Evolutionary conservation across 2,797 vertebrate species (phyloP), one percentile per base, ranked within the genome.

Genomic region (Mormyrops boulengeri): DNA sequence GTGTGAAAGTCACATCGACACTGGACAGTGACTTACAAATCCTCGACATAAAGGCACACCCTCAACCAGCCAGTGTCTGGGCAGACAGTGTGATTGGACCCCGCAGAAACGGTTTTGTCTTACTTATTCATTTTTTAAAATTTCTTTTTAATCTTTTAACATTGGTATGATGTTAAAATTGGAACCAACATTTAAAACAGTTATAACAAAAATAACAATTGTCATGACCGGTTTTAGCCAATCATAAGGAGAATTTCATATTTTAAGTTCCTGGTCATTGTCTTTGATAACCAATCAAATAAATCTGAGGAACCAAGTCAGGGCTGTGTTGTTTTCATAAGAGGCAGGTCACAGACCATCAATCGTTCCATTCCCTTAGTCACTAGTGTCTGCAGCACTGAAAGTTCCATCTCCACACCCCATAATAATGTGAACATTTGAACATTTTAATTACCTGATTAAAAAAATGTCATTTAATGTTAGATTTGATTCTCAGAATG

Each of bases 101-200:
- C 55, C 80, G 47, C 55, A 38, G 53, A 57, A 14, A 6, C 0
- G 0, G 12, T 85, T 85, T 66, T 87, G 47, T 89, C 47, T 50
- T 73, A 30, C 41, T 88, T 88, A 69, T 89, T 80, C 69, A 89
- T 89, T 30, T 30, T 88, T 88, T 88, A 60, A 26, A 85, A 88
- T 88, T 50, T 22, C 57, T 91, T 90, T 91, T 90, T 89, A 82
- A 91, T 88, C 89, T 90, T 92, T 91, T 92, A 88, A 91, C 90
- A 90, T 91, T 91, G 90, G 85, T 89, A 85, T 69, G 55, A 91
- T 92, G 82, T 91, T 66, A 90, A 90, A 85, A 89, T 77, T 55
- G 62, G 85, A 90, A 89, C 57, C 34, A 52, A 87, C 14, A 73
- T 73, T 89, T 69, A 26, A 87, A 89, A 86, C 57, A 34, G 60